These are phyloP conservation scores for Lethocerus indicus DNA, from an alignment of 1,140 invertebrate species.

Conservation along the genomic window DNA sequence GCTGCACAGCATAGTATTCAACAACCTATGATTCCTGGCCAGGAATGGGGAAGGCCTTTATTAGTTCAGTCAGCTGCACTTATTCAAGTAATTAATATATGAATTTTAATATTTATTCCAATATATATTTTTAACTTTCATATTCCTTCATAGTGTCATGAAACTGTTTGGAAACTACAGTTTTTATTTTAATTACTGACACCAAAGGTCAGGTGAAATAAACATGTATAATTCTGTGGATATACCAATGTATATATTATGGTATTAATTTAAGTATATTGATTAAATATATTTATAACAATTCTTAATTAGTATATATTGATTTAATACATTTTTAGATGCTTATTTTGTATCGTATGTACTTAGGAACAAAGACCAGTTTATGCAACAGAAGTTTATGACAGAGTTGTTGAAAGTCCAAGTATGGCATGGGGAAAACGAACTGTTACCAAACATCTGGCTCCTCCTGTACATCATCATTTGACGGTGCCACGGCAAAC, in stretches of 20 bases:
- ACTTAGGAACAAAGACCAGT: conserved; percentile 35
- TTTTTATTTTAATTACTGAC: neutral
- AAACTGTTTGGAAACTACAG: too few species aligned
- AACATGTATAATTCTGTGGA: neutral
- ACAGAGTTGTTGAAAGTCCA: conserved; percentile 19
- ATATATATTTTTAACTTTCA: neutral
- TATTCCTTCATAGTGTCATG: too few species aligned
- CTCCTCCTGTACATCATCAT: conserved; percentile 24
- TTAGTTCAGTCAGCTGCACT: conserved; percentile 61
- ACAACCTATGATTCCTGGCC: conserved; percentile 43
- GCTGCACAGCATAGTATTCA: conserved; percentile 55
- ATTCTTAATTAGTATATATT: neutral
- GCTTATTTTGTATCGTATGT: neutral
- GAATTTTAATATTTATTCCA: too few species aligned
- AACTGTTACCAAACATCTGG: conserved; percentile 14
- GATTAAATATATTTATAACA: neutral
- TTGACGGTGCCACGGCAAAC: conserved; percentile 21
- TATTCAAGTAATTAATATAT: conserved; percentile 34
- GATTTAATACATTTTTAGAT: neutral
- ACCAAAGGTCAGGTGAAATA: neutral
- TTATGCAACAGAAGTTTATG: conserved; percentile 21
- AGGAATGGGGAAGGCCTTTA: conserved; percentile 57
- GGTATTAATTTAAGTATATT: too few species aligned
- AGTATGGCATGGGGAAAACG: conserved; percentile 16
- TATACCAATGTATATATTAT: too few species aligned